Evolutionary conservation across 2,797 vertebrate genomes (phyloP), one percentile per base, ranked within the genome.

Genomic region (Nannoperca australis): DNA sequence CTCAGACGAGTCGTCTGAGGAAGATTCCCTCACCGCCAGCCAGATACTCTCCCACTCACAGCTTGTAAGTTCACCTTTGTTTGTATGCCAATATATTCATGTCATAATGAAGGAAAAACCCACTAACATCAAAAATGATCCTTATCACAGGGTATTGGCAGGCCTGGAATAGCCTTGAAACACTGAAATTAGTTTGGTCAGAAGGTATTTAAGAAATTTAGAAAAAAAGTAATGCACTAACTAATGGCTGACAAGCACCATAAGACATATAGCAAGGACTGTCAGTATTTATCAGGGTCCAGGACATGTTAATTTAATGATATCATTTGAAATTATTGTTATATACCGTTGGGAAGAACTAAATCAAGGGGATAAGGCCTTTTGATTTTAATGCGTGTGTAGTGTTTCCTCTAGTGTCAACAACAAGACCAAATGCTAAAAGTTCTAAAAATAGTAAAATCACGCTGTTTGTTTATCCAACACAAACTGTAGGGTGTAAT

Each of bases 1-100:
- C 87, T 99, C 97, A 0, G 98, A 99, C 36, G 98, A 99, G 72
- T 99, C 97, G 2, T 99, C 97, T 0, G 95, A 96, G 84, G 98
- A 99, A 85, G 98, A 99, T 79, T 97, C 97, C 30, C 96, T 99
- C 83, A 95, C 95, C 1, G 92, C 96, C 91, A 97, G 97, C 91
- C 98, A 97, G 91, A 97, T 96, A 79, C 93, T 99, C 89, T 96
- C 96, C 87, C 96, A 95, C 74, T 97, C 97, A 6, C 95, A 95
- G 73, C 92, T 95, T 10, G 95, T 96, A 90, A 90, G 92, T 90
- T 71, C 15, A 17, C 45, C 30, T 80, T 42, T 65, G 20, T 18
- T 51, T 74, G 3, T 36, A 3, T 36, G 34, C 1, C 11, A 70
- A 15, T 50, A 55, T 36, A 63, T 81, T 2, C n/a, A 51, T 24